phyloP scores from a whole-genome alignment of 2,113 vertebrate species.

The Oplegnathus fasciatus region DNA sequence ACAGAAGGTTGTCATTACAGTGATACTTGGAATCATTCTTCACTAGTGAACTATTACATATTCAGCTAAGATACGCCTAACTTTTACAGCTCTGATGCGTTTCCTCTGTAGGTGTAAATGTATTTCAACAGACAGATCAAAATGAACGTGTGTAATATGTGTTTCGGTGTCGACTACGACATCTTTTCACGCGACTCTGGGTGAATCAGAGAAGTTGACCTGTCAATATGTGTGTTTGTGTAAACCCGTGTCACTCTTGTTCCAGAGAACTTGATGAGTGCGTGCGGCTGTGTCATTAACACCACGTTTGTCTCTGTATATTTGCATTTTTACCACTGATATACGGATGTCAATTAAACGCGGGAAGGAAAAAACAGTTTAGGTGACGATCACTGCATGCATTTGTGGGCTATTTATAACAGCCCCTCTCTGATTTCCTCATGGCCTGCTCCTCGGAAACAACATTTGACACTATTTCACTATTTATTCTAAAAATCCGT shows the following conservation, averaged over 20 bases:
- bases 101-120: constrained; percentile 32
- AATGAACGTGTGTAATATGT: neutral
- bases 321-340: constrained; percentile 66
- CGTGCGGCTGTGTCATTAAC: constrained; percentile 73
- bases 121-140: constrained; percentile 33
- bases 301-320: constrained; percentile 66
- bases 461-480: constrained; percentile 4
- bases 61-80: constrained; percentile 16
- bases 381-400: constrained; percentile 51
- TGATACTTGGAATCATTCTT: constrained; percentile 5
- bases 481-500: neutral
- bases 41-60: constrained; percentile 31
- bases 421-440: constrained; percentile 19
- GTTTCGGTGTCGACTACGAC: neutral
- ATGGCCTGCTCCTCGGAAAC: constrained; percentile 1
- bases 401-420: constrained; percentile 41
- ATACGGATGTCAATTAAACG: constrained; percentile 72
- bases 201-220: constrained; percentile 69
- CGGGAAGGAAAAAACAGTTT: constrained; percentile 44
- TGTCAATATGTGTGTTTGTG: constrained; percentile 57
- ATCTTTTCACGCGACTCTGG: constrained; percentile 16
- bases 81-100: constrained; percentile 24
- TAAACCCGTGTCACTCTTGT: constrained; percentile 51
- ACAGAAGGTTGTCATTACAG: constrained; percentile 30
- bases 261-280: constrained; percentile 60